Evolutionary conservation across 2,113 vertebrate species (phyloP).

Genomic region (Tragelaphus strepsiceros): DNA sequence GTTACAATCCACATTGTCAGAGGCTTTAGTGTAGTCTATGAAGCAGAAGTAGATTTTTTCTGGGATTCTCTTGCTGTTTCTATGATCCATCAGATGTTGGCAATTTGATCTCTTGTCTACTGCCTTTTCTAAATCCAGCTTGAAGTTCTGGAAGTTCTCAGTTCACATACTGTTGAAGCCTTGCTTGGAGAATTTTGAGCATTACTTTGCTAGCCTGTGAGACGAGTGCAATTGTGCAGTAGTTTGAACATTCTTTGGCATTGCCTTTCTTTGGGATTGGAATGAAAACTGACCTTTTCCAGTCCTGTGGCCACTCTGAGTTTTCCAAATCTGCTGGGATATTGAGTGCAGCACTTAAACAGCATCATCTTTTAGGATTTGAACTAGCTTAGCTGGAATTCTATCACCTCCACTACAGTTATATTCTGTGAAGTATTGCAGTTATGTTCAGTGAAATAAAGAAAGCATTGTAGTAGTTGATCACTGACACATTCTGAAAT

Average conservation of each 20-base stretch:
- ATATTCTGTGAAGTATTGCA: not conserved
- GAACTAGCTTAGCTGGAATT: not conserved
- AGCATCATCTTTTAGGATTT: not conserved
- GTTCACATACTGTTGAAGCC: not conserved
- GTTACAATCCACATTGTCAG: not conserved
- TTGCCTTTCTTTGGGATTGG: not conserved
- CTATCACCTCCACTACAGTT: not conserved
- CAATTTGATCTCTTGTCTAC: not conserved
- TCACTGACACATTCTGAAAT: not conserved
- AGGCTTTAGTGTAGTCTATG: not conserved
- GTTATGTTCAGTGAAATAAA: not conserved
- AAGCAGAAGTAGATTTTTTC: not conserved
- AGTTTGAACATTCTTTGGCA: not conserved
- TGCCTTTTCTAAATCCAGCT: not conserved
- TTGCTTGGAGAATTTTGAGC: not conserved
- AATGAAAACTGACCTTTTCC: not conserved
- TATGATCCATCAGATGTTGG: not conserved
- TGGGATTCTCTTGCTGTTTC: not conserved
- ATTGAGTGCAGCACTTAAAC: not conserved
- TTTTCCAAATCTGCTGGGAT: not conserved
- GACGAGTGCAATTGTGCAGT: not conserved
- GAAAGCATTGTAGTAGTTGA: not conserved
- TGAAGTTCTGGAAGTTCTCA: not conserved
- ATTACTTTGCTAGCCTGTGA: not conserved
- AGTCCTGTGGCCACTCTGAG: not conserved